Evolutionary conservation across 2,113 vertebrate genomes (phyloP).

Genomic region (Capreolus pygargus): DNA sequence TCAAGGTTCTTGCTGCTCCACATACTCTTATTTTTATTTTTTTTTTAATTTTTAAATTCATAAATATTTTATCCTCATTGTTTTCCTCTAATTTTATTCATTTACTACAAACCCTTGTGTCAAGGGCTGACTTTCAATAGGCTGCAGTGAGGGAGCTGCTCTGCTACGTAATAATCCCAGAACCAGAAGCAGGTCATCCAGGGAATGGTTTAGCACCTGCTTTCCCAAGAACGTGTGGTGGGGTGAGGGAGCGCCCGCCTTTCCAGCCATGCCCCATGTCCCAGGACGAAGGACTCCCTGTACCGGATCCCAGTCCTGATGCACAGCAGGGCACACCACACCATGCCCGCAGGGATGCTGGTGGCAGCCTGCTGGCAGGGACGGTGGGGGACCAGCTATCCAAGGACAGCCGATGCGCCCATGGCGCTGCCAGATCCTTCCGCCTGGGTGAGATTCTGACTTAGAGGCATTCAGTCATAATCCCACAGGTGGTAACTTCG

Average conservation of each 20-base stretch:
- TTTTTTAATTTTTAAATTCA: neutral
- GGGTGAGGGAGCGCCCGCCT: neutral
- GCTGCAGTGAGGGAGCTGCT: neutral
- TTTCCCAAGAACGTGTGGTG: neutral
- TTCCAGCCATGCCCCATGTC: neutral
- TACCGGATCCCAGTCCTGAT: fast-evolving
- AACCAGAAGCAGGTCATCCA: neutral
- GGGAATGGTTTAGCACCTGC: neutral
- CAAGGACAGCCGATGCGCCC: neutral
- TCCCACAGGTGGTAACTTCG: neutral
- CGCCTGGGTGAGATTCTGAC: neutral
- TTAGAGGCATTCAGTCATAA: neutral
- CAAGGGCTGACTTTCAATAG: neutral
- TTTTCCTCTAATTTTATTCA: neutral
- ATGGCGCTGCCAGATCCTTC: neutral
- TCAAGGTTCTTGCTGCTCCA: neutral
- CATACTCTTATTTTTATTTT: neutral
- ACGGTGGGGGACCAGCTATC: neutral
- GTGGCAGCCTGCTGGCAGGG: neutral
- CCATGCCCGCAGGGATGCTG: neutral
- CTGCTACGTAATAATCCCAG: neutral
- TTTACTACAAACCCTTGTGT: neutral
- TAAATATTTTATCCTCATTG: neutral
- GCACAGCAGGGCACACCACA: neutral
- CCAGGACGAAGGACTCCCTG: neutral